Base-by-base conservation (phyloP, 2,888 invertebrate species). In the Gordius sp. region DNA sequence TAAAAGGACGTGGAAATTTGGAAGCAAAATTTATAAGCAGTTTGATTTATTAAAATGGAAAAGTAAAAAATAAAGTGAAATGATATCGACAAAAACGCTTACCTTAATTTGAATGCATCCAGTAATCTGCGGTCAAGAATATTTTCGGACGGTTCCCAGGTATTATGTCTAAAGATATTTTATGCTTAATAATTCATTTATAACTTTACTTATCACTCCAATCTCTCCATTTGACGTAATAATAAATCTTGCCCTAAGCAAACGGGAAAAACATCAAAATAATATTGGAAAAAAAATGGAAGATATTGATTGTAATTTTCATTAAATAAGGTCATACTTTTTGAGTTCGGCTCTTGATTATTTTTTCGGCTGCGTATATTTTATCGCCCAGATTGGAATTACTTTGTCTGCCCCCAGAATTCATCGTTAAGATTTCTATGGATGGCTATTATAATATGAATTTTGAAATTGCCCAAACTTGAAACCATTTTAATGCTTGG, bases 311-410 rank as follows among this genome's bases (percentile, higher is more conserved):
- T 13, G n/a, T n/a, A 33, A 33, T 33, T 33, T 33, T 13, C 8
- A n/a, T 33, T 13, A 13, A n/a, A 33, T 33, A 8, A 8, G n/a
- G 39, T 33, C 39, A 33, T 54, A 54, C 55, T 27, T 54, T 54
- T 25, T 4, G 13, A 4, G 27, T 8, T 54, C 55, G 26, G 4
- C 26, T 26, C 23, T 54, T 54, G 4, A 54, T 25, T 54, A 54
- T 54, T 24, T 27, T 24, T 54, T 54, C 55, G 26, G 55, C 55
- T 2, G 55, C 55, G 55, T 54, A 54, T 16, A 54, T 54, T 54
- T 54, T 54, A 20, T 54, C 55, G 39, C 39, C 39, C n/a, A n/a
- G n/a, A n/a, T n/a, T n/a, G n/a, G n/a, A n/a, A n/a, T n/a, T n/a
- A n/a, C n/a, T n/a, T n/a, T n/a, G n/a, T n/a, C n/a, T n/a, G n/a